Evolutionary conservation across 1,140 invertebrate genomes (phyloP), one percentile per base, ranked within the genome.

Genomic region (Tenebrio molitor): DNA sequence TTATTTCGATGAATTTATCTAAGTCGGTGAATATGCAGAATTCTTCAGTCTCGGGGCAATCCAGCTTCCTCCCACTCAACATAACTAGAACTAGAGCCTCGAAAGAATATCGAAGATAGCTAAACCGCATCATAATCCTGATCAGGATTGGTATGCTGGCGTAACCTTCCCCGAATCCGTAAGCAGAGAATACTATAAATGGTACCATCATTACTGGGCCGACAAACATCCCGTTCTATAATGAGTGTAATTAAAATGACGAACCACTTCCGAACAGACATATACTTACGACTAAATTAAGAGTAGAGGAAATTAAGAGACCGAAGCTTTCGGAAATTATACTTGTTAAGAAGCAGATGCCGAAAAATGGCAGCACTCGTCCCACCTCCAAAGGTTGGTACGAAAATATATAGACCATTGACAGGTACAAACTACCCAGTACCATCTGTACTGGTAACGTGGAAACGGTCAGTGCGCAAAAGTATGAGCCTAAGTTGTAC

Each of bases 401-500:
- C 0, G 94, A 96, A 81, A 97, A 88, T 29, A 92, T 86, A 81
- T 97, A 98, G 0, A 94, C 91, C 77, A 97, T 91, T 0, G 86
- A 84, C 6, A 96, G 81, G 82, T 96, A 98, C 1, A 95, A 86
- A 1, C 92, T 78, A 1, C 91, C 91, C 75, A 94, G 88, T 39
- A 93, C 76, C 23, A 95, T 83, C 85, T 95, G 89, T 0, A 84
- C 79, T 2, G 92, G 92, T 19, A 93, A 85, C 17, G 88, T 88
- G 0, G 95, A 89, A 58, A 95, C 81, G 0, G 94, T 92, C 76
- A 95, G 88, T 0, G 96, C 95, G 6, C 92, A 87, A 82, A 95
- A 97, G 81, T 98, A 98, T 0, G 96, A 91, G 79, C 93, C 93
- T 10, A 97, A 82, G 17, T 91, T 90, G 83, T 97, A 98, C 96